A percentile compares a stretch with the other conserved stretches of the same genome.
These are phyloP conservation scores for Aleiodes testaceus DNA, from an alignment of 2,888 invertebrate species.

Conservation along the genomic window DNA sequence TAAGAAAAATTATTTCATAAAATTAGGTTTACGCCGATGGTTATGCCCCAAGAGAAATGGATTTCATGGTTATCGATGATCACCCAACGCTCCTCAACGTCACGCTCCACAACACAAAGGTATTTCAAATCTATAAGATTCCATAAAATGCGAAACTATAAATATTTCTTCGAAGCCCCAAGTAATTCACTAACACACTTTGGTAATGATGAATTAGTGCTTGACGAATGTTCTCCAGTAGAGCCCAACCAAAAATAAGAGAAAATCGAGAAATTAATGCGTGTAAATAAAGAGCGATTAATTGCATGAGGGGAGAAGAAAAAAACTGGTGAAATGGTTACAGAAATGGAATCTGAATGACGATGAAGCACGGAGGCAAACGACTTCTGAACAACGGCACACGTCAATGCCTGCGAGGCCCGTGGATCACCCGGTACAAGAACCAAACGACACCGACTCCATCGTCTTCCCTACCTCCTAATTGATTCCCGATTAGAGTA, in stretches of 20 bases:
- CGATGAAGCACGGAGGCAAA: slow-evolving; percentile 29
- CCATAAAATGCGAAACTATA: background rate
- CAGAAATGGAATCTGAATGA: slow-evolving; percentile 24
- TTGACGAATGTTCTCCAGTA: slow-evolving; percentile 26
- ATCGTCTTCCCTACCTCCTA: slow-evolving; percentile 61
- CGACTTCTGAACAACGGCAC: slow-evolving; percentile 31
- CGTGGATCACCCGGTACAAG: slow-evolving; percentile 54
- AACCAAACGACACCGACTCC: slow-evolving; percentile 57
- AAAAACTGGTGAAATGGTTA: slow-evolving; percentile 38
- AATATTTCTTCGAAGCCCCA: background rate
- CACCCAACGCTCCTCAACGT: slow-evolving; percentile 90
- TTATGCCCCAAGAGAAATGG: slow-evolving; percentile 86
- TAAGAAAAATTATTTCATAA: too few species aligned
- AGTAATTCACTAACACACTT: slow-evolving; percentile 34
- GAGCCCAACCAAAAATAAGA: too few species aligned
- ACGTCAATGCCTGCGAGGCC: slow-evolving; percentile 45
- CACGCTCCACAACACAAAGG: slow-evolving; percentile 86
- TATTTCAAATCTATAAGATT: slow-evolving; percentile 66
- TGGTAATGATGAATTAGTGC: slow-evolving; percentile 29
- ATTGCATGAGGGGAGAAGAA: slow-evolving; percentile 45
- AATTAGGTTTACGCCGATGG: slow-evolving; percentile 87
- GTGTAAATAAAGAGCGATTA: slow-evolving; percentile 41
- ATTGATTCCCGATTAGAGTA: slow-evolving; percentile 38
- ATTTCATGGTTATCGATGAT: slow-evolving; percentile 89
- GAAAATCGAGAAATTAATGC: background rate